Evolutionary conservation across 2,888 invertebrate genomes (phyloP).

Genomic region (Fabriciana adippe): DNA sequence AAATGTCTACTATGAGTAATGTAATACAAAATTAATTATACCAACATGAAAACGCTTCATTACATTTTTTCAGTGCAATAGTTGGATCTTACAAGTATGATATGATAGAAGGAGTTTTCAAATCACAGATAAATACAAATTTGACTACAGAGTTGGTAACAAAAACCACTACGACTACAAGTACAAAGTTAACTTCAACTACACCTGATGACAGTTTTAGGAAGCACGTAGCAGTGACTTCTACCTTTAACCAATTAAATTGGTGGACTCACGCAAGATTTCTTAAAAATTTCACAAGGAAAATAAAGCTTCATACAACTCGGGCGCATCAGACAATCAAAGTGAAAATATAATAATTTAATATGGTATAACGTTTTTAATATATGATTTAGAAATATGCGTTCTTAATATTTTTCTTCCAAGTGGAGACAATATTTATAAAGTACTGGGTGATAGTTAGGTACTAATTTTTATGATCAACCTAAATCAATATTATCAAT

Average conservation of each 20-base stretch:
- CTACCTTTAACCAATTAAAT: conserved; percentile 17
- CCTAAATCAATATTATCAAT: too few relatives aligned
- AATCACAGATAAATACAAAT: conserved; percentile 24
- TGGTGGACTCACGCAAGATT: conserved; percentile 26
- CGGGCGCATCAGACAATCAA: too few relatives aligned
- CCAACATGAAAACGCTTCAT: too few relatives aligned
- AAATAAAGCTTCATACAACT: neutral
- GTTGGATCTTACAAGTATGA: conserved; percentile 55
- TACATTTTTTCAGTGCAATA: conserved; percentile 50
- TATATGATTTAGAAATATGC: too few relatives aligned
- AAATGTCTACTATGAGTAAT: too few relatives aligned
- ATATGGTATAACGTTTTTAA: too few relatives aligned
- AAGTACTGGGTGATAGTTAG: too few relatives aligned
- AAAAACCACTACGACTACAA: neutral
- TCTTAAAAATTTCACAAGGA: conserved; percentile 19
- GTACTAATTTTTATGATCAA: too few relatives aligned
- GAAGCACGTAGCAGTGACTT: conserved; percentile 19
- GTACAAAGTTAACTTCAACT: neutral
- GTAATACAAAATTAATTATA: too few relatives aligned
- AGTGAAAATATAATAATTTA: too few relatives aligned
- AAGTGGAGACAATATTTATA: too few relatives aligned
- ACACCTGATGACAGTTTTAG: conserved; percentile 17
- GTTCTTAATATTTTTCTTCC: too few relatives aligned
- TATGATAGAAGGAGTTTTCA: conserved; percentile 48
- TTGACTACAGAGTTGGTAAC: conserved; percentile 4